Evolutionary conservation across 1,140 invertebrate species (phyloP), one percentile per base, ranked within the genome.

Genomic region (Drosophila sulfurigaster): DNA sequence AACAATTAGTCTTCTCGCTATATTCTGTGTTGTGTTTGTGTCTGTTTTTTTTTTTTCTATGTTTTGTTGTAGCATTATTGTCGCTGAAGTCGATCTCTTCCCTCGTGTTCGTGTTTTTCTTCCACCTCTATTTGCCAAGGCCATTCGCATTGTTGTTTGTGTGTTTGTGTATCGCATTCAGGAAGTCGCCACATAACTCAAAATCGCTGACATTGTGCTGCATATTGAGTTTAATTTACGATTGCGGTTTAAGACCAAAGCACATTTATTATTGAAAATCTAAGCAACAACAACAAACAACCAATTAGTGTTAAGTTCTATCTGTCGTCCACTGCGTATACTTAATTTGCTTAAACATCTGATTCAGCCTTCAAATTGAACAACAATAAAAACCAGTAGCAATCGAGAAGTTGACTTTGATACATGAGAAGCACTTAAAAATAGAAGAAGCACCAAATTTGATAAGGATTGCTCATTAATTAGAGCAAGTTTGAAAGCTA

Each of bases 1-100:
- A 72, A 79, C 82, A 86, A 86, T 87, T 82, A 78, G 75, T 87
- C 78, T 64, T 75, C 75, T 41, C 57, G 41, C 59, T 45, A 41
- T 56, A 13, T 56, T 56, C 51, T 13, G 45, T 25, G 20, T 15
- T 48, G 13, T 62, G 51, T 80, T 66, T 51, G 38, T 38, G 20
- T 25, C 20, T 25, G 20, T 25, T 25, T 25, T 25, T 20, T 25
- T 20, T 20, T 20, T 25, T 25, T 25, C 20, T 43, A 11, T 46
- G 49, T 46, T 64, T 63, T 69, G 80, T 51, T 80, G 43, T 78
- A 30, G 43, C 74, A 32, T 71, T 77, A 45, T 49, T 71, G 49
- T 48, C 43, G 67, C 45, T 75, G 35, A 35, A 30, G 13, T 7
- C 28, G 70, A 74, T 64, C 62, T 65, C 57, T 51, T 48, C 11